These are phyloP conservation scores for Neomonachus schauinslandi DNA, from an alignment of 2,113 vertebrate species.

Conservation along the genomic window DNA sequence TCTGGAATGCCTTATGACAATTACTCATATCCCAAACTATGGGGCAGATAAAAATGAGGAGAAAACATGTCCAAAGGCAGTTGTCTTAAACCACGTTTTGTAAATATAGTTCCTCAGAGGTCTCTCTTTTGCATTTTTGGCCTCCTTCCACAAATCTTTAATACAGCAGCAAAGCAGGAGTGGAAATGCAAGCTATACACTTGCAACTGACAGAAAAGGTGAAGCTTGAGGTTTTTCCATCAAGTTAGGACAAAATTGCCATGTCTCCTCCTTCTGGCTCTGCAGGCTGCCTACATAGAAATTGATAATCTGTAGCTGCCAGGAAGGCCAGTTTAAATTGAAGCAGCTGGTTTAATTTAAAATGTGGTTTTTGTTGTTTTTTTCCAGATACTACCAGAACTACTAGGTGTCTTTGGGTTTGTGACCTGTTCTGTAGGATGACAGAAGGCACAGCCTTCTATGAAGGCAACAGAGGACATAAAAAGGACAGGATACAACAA, in stretches of 20 bases:
- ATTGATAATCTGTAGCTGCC: background rate
- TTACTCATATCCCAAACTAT: conserved; percentile 26
- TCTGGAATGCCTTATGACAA: conserved; percentile 13
- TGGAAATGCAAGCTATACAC: background rate
- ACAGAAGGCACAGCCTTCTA: background rate
- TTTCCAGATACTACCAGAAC: background rate
- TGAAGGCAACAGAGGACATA: background rate
- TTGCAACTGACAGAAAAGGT: conserved; percentile 18
- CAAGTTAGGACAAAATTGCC: background rate
- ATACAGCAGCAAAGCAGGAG: background rate
- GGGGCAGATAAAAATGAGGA: conserved; percentile 31
- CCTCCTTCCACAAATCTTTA: conserved; percentile 39
- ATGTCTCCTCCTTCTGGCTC: background rate
- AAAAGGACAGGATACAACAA: conserved; percentile 33
- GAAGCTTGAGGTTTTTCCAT: background rate
- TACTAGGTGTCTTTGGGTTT: background rate
- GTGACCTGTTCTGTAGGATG: background rate
- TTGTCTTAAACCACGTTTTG: background rate
- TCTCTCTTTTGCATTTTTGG: conserved; percentile 37
- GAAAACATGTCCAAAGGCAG: conserved; percentile 3
- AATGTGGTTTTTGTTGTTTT: background rate
- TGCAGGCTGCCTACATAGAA: background rate
- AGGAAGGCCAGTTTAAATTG: conserved; percentile 23
- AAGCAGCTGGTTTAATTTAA: background rate
- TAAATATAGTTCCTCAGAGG: background rate